Percentiles rank a stretch among this genome's conserved stretches.
phyloP scores from a whole-genome alignment of 2,797 vertebrate species.

The Schizopygopsis malacanthus region DNA sequence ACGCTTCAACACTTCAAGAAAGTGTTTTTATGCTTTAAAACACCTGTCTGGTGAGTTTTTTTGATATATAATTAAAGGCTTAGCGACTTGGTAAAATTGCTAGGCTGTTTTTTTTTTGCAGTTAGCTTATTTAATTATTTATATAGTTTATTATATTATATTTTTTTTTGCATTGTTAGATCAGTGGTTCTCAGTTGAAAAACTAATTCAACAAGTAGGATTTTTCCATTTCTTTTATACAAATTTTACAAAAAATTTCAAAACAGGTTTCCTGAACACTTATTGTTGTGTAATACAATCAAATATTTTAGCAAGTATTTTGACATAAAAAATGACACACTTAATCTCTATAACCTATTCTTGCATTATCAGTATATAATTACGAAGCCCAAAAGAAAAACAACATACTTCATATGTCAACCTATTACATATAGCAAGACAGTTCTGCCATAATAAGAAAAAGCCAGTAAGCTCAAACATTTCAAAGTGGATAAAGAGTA shows the following conservation, averaged over 20 bases:
- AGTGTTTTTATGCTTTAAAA: not conserved
- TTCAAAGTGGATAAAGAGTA: conserved; percentile 26
- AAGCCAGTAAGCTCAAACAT: not conserved
- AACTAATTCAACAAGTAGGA: no score
- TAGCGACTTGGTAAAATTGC: not conserved
- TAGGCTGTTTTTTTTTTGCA: not conserved
- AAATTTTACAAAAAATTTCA: not conserved
- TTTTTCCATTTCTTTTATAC: not conserved
- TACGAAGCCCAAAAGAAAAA: not conserved
- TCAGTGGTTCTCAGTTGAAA: not conserved
- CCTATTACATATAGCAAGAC: not conserved
- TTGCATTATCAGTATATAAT: not conserved
- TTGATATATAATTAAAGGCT: not conserved
- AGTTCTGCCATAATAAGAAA: not conserved
- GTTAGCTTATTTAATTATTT: not conserved
- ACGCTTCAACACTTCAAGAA: not conserved
- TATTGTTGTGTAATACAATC: not conserved
- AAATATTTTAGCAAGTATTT: not conserved
- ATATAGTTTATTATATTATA: not conserved
- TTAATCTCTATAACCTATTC: not conserved
- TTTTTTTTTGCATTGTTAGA: not conserved
- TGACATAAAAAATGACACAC: not conserved
- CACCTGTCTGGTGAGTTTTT: not conserved
- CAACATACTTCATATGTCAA: not conserved
- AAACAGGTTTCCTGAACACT: not conserved